Evolutionary conservation across 2,113 vertebrate genomes (phyloP), one percentile per base, ranked within the genome.

Genomic region (Cyanoliseus patagonus): DNA sequence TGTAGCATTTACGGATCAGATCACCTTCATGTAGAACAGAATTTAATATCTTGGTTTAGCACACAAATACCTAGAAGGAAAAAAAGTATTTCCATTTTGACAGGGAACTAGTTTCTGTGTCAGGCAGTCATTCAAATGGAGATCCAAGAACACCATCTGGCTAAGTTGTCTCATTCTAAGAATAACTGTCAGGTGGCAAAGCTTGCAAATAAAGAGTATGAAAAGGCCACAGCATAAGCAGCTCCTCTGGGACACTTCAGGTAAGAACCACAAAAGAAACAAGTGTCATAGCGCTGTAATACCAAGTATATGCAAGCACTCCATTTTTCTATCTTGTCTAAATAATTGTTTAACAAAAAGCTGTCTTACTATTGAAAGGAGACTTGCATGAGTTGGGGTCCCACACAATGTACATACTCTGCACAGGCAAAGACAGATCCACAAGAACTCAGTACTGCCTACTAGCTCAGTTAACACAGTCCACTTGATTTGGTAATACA

Each of bases 61-160:
- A 95, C 47, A 94, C 31, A 74, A 74, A 91, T 47, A 93, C 75
- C 76, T 82, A 46, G 12, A 91, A 64, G 25, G 27, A 49, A 82
- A 81, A 64, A 93, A 73, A 76, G 8, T 35, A 93, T 41, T 93
- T 88, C 69, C 24, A 27, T 68, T 94, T 83, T 86, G 73, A 93
- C 69, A 88, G 35, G 18, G 8, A 92, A 88, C 84, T 91, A 41
- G 5, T 35, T 11, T 39, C 44, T 87, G 18, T 80, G 75, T 52
- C 84, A 94, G 59, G 83, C 44, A 83, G 57, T 66, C 52, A 57
- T 44, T 77, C 59, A 76, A 90, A 86, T 66, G 11, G 70, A 70
- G 53, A 94, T 79, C 74, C 74, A 94, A 89, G 39, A 86, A 44
- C 17, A 82, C 86, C 89, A 96, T 95, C 86, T 96, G 93, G 62